Evolutionary conservation across 2,888 invertebrate species (phyloP).

Genomic region (Athripsodes cinereus): DNA sequence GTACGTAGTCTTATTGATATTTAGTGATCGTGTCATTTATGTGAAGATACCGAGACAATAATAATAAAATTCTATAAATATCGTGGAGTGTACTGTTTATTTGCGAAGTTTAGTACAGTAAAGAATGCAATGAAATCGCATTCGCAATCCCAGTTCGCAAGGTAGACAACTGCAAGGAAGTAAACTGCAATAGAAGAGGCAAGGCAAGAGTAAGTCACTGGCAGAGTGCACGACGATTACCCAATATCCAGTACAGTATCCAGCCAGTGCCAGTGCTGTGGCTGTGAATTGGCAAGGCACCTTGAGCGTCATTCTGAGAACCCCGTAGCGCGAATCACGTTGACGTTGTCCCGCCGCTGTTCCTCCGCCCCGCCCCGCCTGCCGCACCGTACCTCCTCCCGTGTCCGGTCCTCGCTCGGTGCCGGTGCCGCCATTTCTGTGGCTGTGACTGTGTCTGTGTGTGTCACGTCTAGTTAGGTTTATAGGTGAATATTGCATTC

Average conservation of each 20-base stretch:
- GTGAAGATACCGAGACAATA: background rate
- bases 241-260: too few species aligned
- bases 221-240: background rate
- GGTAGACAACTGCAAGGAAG: background rate
- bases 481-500: slow-evolving; percentile 51
- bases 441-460: slow-evolving; percentile 50
- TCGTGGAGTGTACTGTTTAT: slow-evolving; percentile 14
- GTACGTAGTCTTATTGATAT: background rate
- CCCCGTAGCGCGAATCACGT: slow-evolving; percentile 66
- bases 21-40: background rate
- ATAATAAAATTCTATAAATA: slow-evolving; percentile 23
- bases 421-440: slow-evolving; percentile 63
- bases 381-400: background rate
- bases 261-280: too few species aligned
- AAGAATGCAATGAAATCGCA: slow-evolving; percentile 49
- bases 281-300: slow-evolving; percentile 44
- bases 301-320: slow-evolving; percentile 76
- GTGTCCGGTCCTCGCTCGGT: background rate
- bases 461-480: slow-evolving; percentile 56
- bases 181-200: too few species aligned
- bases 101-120: slow-evolving; percentile 18
- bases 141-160: background rate
- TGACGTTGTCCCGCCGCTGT: slow-evolving; percentile 49
- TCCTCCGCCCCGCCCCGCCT: background rate
- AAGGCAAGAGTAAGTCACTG: background rate